A percentile compares a stretch with the other conserved stretches of the same genome.
Evolutionary conservation across 2,113 vertebrate genomes (phyloP).

Genomic region (Onychostoma macrolepis): DNA sequence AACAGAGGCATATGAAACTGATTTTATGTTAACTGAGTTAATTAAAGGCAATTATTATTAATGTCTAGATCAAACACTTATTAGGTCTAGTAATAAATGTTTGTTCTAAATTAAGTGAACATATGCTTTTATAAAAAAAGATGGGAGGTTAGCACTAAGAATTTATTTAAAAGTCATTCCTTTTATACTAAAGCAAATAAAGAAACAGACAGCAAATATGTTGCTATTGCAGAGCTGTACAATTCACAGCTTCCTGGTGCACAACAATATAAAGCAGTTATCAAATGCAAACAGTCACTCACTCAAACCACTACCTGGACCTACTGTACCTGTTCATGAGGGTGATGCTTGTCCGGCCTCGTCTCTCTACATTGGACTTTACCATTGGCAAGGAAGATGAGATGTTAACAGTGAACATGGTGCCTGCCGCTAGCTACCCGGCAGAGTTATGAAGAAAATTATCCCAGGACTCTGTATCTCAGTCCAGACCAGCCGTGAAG

Average conservation of each 20-base stretch:
- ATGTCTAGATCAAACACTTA: neutral
- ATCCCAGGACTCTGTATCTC: conserved; percentile 36
- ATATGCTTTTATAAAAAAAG: neutral
- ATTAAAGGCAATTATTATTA: neutral
- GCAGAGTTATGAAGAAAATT: neutral
- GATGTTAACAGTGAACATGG: conserved; percentile 82
- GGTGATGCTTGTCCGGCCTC: conserved; percentile 62
- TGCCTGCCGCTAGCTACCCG: conserved; percentile 6
- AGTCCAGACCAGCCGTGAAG: conserved; percentile 52
- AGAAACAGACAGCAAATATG: neutral
- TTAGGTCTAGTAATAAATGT: neutral
- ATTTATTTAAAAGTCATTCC: neutral
- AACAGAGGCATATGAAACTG: neutral
- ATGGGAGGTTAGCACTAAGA: neutral
- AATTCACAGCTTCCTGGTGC: neutral
- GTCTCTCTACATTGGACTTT: conserved; percentile 63
- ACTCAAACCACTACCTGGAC: conserved; percentile 69
- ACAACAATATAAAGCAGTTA: conserved; percentile 10
- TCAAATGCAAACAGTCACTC: neutral
- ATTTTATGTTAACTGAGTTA: neutral
- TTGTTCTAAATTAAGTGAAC: neutral
- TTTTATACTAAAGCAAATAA: neutral
- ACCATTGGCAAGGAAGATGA: conserved; percentile 77
- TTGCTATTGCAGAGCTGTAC: neutral
- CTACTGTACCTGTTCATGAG: conserved; percentile 65